Evolutionary conservation across 2,113 vertebrate species (phyloP).

Genomic region (Phalacrocorax pelagicus): DNA sequence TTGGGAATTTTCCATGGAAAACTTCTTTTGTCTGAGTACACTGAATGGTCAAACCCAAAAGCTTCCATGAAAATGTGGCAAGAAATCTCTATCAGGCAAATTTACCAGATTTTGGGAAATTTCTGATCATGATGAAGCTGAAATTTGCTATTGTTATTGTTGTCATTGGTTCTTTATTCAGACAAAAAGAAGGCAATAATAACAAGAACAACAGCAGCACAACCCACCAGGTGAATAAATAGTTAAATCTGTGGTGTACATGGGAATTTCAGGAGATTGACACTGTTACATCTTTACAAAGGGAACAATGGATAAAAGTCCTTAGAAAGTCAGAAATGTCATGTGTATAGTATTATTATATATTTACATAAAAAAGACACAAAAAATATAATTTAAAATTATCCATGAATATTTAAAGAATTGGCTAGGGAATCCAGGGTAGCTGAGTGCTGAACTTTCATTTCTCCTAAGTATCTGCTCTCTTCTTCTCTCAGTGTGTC

Average conservation of each 20-base stretch:
- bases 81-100: not conserved
- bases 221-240: not conserved
- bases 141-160: not conserved
- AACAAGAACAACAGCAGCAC: not conserved
- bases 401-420: not conserved
- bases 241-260: not conserved
- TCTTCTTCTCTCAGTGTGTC: not conserved
- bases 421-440: not conserved
- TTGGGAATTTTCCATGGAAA: conserved; percentile 29
- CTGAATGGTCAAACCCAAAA: not conserved
- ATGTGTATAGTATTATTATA: not conserved
- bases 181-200: not conserved
- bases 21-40: not conserved
- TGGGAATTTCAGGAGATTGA: not conserved
- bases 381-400: not conserved
- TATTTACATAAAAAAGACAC: not conserved
- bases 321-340: not conserved
- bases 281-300: not conserved
- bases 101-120: not conserved
- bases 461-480: not conserved
- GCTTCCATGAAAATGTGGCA: not conserved
- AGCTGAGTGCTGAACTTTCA: not conserved
- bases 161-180: not conserved
- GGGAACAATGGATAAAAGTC: not conserved
- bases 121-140: not conserved